Evolutionary conservation across 2,888 invertebrate genomes (phyloP).

Genomic region (Muscina levida): DNA sequence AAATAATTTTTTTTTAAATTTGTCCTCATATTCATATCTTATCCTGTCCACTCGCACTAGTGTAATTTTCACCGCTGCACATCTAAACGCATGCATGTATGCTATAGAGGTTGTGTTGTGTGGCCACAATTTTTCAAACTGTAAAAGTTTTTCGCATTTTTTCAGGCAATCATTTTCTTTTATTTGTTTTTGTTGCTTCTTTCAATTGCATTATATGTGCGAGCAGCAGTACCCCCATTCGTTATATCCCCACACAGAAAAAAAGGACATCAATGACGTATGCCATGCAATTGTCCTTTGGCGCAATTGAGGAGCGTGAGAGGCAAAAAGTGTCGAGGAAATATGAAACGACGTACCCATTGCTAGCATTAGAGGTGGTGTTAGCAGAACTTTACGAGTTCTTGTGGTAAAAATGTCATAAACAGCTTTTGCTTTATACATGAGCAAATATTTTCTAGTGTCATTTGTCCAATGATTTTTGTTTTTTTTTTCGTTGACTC

Average conservation of each 20-base stretch:
- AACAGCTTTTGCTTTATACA: constrained; percentile 65
- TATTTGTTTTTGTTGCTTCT: not conserved
- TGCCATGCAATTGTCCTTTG: constrained; percentile 55
- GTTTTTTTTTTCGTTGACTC: constrained; percentile 40
- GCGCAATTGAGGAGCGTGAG: not conserved
- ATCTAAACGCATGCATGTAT: not conserved
- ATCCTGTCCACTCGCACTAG: too few relatives aligned
- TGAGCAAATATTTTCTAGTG: constrained; percentile 57
- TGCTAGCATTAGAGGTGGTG: constrained; percentile 20
- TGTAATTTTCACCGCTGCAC: too few relatives aligned
- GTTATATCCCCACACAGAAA: not conserved
- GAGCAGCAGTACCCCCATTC: constrained; percentile 28
- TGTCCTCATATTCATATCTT: too few relatives aligned
- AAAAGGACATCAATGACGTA: constrained; percentile 60
- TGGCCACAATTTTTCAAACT: constrained; percentile 27
- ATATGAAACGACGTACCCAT: constrained; percentile 4
- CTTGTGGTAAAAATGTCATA: constrained; percentile 64
- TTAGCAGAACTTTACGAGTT: not conserved
- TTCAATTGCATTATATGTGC: not conserved
- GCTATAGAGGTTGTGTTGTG: constrained; percentile 36
- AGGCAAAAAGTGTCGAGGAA: not conserved
- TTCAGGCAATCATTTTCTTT: not conserved
- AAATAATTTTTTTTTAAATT: too few relatives aligned
- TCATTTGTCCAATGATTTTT: constrained; percentile 48
- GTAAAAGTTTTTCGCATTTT: constrained; percentile 36